These are phyloP conservation scores for Chrysopilus asiliformis DNA, from an alignment of 2,888 invertebrate species.

Conservation along the genomic window DNA sequence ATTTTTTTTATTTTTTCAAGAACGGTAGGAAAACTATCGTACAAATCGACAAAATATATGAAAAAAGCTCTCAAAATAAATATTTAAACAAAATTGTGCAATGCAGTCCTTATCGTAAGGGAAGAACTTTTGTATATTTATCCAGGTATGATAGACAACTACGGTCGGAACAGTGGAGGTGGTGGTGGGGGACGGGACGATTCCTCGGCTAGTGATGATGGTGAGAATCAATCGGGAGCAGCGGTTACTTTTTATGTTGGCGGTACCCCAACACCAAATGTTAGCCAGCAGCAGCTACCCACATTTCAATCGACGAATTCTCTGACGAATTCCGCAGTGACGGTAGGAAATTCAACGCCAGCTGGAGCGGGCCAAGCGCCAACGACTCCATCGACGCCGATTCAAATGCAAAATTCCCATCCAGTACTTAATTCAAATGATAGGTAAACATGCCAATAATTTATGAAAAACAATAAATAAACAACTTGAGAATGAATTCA, in stretches of 20 bases:
- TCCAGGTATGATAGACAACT: slow-evolving; percentile 27
- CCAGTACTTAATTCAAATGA: slow-evolving; percentile 19
- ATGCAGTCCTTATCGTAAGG: slow-evolving; percentile 24
- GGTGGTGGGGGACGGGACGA: slow-evolving; percentile 25
- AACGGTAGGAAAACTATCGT: too few relatives aligned
- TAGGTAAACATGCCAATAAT: slow-evolving; percentile 24
- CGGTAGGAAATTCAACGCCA: slow-evolving; percentile 11
- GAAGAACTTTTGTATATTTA: slow-evolving; percentile 26
- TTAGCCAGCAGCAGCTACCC: slow-evolving; percentile 10
- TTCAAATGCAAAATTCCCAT: slow-evolving; percentile 16
- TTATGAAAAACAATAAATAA: too few relatives aligned
- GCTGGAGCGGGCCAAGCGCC: slow-evolving; percentile 7
- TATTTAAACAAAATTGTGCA: slow-evolving; percentile 1
- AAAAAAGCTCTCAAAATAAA: background rate
- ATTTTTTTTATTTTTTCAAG: too few relatives aligned
- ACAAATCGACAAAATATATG: too few relatives aligned
- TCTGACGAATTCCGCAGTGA: slow-evolving; percentile 1
- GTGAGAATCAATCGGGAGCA: slow-evolving; percentile 25
- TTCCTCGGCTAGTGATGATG: slow-evolving; percentile 30
- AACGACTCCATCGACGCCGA: slow-evolving; percentile 8
- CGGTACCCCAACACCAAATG: slow-evolving; percentile 10
- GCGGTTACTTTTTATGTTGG: slow-evolving; percentile 18
- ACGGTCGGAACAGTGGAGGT: slow-evolving; percentile 21
- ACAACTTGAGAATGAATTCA: too few relatives aligned
- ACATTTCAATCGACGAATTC: slow-evolving; percentile 9